Conservation (phyloP, 2,113 vertebrate species). For the Sylvia atricapilla region DNA sequence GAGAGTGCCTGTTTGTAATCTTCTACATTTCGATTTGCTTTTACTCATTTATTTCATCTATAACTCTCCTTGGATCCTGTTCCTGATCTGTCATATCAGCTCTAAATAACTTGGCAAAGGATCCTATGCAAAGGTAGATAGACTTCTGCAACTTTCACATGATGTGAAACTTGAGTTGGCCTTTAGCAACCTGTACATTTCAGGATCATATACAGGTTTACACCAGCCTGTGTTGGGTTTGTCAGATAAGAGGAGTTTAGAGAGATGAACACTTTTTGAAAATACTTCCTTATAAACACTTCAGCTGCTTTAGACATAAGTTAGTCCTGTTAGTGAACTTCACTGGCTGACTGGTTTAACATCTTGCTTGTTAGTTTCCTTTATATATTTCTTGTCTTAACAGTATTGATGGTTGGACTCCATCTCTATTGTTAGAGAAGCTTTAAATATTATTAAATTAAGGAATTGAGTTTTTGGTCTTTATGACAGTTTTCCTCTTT, state of each 20-base stretch:
- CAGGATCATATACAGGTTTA: background rate
- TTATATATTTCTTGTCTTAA: background rate
- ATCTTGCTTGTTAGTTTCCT: background rate
- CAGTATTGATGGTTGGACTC: background rate
- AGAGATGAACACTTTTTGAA: background rate
- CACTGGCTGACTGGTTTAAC: background rate
- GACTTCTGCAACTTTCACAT: background rate
- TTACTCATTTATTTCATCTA: background rate
- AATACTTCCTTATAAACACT: background rate
- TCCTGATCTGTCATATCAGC: background rate
- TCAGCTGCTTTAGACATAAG: background rate
- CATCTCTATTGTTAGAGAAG: background rate
- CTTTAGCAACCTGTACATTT: background rate
- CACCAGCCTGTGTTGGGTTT: background rate
- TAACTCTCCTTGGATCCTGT: background rate
- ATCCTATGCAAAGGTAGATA: background rate
- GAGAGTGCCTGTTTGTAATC: background rate
- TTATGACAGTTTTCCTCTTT: slow-evolving; percentile 15
- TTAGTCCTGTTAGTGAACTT: background rate
- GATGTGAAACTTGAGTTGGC: background rate
- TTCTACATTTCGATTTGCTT: background rate
- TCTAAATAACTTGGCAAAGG: background rate
- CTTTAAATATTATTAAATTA: slow-evolving; percentile 39
- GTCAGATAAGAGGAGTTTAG: background rate
- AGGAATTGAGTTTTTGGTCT: slow-evolving; percentile 39